A percentile compares a stretch with the other conserved stretches of the same genome.
phyloP scores from a whole-genome alignment of 1,140 invertebrate genomes.

The Tyrophagus putrescentiae region DNA sequence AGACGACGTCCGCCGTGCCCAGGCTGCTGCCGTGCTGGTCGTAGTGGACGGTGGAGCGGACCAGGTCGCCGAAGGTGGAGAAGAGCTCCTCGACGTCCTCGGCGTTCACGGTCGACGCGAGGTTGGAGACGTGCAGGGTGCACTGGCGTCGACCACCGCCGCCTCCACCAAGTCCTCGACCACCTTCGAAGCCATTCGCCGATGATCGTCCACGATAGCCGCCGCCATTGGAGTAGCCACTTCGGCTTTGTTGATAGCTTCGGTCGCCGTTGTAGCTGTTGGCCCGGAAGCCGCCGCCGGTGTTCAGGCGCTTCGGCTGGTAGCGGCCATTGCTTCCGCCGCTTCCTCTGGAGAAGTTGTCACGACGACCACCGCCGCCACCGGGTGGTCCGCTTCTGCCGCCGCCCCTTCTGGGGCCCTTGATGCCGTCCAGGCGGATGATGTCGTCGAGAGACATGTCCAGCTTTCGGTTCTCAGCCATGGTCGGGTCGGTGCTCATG shows the following conservation, averaged over 20 bases:
- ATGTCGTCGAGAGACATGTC: slow-evolving; percentile 92
- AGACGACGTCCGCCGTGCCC: slow-evolving; percentile 91
- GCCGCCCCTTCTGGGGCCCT: slow-evolving; percentile 31
- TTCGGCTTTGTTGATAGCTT: background rate
- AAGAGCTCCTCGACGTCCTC: slow-evolving; percentile 60
- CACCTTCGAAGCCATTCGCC: background rate
- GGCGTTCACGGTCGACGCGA: slow-evolving; percentile 80
- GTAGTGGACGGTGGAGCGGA: slow-evolving; percentile 87
- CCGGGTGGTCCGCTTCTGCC: slow-evolving; percentile 33
- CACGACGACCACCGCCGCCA: slow-evolving; percentile 31
- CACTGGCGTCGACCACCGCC: slow-evolving; percentile 23
- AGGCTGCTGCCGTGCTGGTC: slow-evolving; percentile 86
- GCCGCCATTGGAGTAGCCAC: background rate
- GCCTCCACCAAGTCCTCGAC: background rate
- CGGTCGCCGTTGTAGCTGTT: background rate
- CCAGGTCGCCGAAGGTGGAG: slow-evolving; percentile 83
- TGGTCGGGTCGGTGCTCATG: slow-evolving; percentile 30
- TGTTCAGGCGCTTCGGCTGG: slow-evolving; percentile 33
- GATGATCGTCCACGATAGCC: background rate
- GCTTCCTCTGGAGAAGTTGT: slow-evolving; percentile 35
- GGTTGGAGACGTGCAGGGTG: slow-evolving; percentile 70
- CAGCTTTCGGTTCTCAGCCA: slow-evolving; percentile 62
- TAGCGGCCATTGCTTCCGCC: background rate
- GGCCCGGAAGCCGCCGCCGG: background rate
- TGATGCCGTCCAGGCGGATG: slow-evolving; percentile 59